Conservation (phyloP, 2,888 invertebrate genomes). For the Callyntrura sp. region DNA sequence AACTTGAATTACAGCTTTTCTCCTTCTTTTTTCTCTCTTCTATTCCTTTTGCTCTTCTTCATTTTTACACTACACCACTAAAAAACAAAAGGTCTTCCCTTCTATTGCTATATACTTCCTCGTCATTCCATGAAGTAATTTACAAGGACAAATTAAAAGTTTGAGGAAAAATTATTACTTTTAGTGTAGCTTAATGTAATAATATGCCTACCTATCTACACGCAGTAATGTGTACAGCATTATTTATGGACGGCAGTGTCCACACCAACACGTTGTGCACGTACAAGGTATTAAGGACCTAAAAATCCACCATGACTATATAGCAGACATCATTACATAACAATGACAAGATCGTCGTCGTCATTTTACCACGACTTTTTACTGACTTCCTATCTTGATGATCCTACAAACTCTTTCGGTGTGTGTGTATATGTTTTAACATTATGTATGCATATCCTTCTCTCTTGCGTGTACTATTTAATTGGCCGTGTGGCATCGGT, state of each 20-base stretch:
- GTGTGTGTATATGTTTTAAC: too few species aligned
- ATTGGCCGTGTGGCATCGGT: slow-evolving; percentile 53
- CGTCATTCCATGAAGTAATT: slow-evolving; percentile 5
- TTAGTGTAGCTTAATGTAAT: not conserved
- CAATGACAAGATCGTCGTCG: slow-evolving; percentile 3
- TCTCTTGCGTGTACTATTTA: slow-evolving; percentile 60
- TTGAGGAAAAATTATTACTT: slow-evolving; percentile 15
- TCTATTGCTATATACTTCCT: not conserved
- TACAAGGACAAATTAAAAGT: slow-evolving; percentile 34
- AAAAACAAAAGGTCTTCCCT: not conserved
- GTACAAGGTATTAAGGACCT: slow-evolving; percentile 34
- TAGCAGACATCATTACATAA: not conserved
- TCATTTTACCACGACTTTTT: not conserved
- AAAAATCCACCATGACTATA: slow-evolving; percentile 2
- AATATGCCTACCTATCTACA: not conserved
- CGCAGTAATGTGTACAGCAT: too few species aligned
- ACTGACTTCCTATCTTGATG: slow-evolving; percentile 47
- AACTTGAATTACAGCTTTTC: slow-evolving; percentile 12
- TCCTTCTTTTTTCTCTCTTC: not conserved
- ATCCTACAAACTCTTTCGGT: not conserved
- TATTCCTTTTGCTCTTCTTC: too few species aligned
- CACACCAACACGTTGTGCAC: not conserved
- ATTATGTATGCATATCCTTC: slow-evolving; percentile 54
- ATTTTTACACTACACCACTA: not conserved
- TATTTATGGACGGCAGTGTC: not conserved